Base-by-base conservation (phyloP, 35 echinoderm and acorn worm species). In the Heliocidaris tuberculata region DNA sequence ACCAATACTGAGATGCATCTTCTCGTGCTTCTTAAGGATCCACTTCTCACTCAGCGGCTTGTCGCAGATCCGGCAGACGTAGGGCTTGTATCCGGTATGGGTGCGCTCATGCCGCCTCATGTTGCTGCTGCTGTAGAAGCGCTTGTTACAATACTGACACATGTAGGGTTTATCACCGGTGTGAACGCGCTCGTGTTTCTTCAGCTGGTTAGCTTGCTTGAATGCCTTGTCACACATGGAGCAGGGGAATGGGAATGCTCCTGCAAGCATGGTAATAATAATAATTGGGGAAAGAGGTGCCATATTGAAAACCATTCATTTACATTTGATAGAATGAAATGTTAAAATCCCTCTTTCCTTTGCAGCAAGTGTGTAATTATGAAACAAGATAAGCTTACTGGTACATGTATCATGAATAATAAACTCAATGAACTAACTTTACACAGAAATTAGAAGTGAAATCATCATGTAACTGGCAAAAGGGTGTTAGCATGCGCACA, bases 51-150 rank as follows among this genome's bases (percentile, higher is more conserved):
- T 61, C 16, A 96, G 94, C 35, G 42, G 56, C 60, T 96, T 96
- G 31, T 94, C 95, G 48, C 95, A 96, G 8, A 54, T 47, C 24
- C 48, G 7, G 86, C 95, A 96, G n/a, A 48, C 32, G 95, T 92
- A 95, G 30, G 96, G 96, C 59, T 94, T 97, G 50, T 94, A 94
- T 9, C 94, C 94, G 30, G 90, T 95, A 85, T 97, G 96, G 31
- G 61, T 94, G 31, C 94, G 90, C 30, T 95, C 94, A 78, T 97
- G 96, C 31, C 86, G 86, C 85, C 86, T 93, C 32, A 50, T 87
- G 59, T 95, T 95, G 32, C 92, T 87, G 86, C 61, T 86, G 50
- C 70, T 93, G 32, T 78, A 30, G 86, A 97, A 97, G 2, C 61
- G 86, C 85, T 97, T 97, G 16, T 92, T 94, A 86, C 96, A 97